Evolutionary conservation across 2,888 invertebrate species (phyloP).

Genomic region (Spilosoma lubricipeda): DNA sequence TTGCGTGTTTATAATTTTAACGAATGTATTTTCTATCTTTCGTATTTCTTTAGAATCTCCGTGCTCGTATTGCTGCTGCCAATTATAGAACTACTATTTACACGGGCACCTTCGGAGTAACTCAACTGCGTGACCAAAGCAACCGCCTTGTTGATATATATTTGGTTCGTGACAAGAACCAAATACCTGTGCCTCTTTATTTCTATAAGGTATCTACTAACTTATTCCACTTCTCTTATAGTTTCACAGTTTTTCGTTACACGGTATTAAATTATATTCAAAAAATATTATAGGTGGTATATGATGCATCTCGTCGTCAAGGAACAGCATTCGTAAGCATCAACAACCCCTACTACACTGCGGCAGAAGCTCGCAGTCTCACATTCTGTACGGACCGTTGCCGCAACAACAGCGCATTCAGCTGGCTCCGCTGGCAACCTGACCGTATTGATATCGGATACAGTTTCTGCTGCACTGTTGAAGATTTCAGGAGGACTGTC

Average conservation of each 20-base stretch:
- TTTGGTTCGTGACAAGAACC: conserved; percentile 68
- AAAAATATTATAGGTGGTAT: conserved; percentile 79
- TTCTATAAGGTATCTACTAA: conserved; percentile 72
- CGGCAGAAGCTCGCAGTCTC: conserved; percentile 68
- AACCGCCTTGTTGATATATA: conserved; percentile 75
- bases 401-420: conserved; percentile 85
- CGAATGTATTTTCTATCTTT: not conserved
- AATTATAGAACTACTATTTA: conserved; percentile 79
- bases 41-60: conserved; percentile 63
- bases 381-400: conserved; percentile 85
- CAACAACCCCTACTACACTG: conserved; percentile 87
- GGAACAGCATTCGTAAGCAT: conserved; percentile 88
- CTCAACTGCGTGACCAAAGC: conserved; percentile 83
- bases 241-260: too few relatives aligned
- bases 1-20: not conserved
- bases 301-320: conserved; percentile 78
- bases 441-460: conserved; percentile 84
- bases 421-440: conserved; percentile 87
- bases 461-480: conserved; percentile 88
- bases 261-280: not conserved
- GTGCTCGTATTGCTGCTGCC: conserved; percentile 72
- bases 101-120: conserved; percentile 87
- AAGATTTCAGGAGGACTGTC: conserved; percentile 84
- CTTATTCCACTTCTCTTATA: not conserved
- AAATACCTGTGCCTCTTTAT: conserved; percentile 78